Evolutionary conservation across 1,140 invertebrate species (phyloP).

Genomic region (Oryzaephilus surinamensis): DNA sequence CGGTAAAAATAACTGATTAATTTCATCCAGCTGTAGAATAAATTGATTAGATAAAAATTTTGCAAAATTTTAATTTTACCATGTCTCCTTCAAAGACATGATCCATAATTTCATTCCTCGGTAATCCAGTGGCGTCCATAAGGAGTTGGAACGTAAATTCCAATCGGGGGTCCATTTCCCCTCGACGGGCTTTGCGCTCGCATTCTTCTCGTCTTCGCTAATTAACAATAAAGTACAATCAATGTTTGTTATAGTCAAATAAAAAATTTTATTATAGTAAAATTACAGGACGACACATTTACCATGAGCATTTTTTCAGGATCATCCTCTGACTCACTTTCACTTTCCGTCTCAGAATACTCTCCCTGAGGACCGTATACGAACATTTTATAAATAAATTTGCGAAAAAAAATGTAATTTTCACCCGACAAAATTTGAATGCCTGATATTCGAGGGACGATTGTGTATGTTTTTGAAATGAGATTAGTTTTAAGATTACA

Average conservation of each 20-base stretch:
- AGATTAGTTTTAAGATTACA: too few species aligned
- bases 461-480: too few species aligned
- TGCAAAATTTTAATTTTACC: constrained; percentile 39
- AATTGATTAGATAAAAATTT: constrained; percentile 7
- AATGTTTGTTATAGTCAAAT: neutral
- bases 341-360: constrained; percentile 10
- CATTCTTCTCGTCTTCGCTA: constrained; percentile 81
- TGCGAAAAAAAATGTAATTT: neutral
- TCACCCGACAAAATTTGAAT: neutral
- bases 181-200: constrained; percentile 72
- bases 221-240: constrained; percentile 15
- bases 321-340: constrained; percentile 18
- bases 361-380: constrained; percentile 19
- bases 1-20: constrained; percentile 76
- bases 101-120: constrained; percentile 75
- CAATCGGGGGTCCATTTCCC: constrained; percentile 79
- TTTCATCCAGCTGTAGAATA: constrained; percentile 60
- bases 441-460: constrained; percentile 5
- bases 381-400: constrained; percentile 21
- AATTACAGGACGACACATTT: neutral
- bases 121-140: constrained; percentile 67
- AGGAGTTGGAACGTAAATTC: constrained; percentile 81
- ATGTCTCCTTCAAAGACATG: constrained; percentile 80
- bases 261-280: constrained; percentile 1
- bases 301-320: constrained; percentile 22